Percentiles rank a stretch among this genome's conserved stretches.
Evolutionary conservation across 2,888 invertebrate genomes (phyloP).

Genomic region (Choristoneura rosaceana): DNA sequence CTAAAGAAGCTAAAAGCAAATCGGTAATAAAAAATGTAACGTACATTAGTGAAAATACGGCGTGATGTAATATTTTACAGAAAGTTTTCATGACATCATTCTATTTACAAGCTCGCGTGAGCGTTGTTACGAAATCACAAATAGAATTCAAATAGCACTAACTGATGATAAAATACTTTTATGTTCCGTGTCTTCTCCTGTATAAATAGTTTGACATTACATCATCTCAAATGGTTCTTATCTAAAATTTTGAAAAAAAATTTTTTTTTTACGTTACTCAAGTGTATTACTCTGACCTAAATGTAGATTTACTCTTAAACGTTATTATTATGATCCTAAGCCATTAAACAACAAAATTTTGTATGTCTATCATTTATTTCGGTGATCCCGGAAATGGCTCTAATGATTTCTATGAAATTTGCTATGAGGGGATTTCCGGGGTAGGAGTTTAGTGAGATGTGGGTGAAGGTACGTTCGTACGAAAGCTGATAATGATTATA

Average conservation of each 20-base stretch:
- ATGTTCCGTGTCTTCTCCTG: background rate
- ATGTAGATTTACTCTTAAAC: too few species aligned
- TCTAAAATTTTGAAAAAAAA: background rate
- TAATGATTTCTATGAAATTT: too few species aligned
- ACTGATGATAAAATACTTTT: conserved; percentile 3
- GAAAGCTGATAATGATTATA: too few species aligned
- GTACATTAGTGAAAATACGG: background rate
- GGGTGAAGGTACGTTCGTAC: too few species aligned
- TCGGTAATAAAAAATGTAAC: background rate
- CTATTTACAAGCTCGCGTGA: conserved; percentile 8
- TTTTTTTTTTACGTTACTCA: too few species aligned
- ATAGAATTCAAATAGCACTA: conserved; percentile 8
- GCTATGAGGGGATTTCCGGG: too few species aligned
- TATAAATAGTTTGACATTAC: background rate
- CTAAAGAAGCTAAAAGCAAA: conserved; percentile 22
- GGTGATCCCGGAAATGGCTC: too few species aligned
- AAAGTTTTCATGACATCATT: conserved; percentile 26
- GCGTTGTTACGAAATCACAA: conserved; percentile 7
- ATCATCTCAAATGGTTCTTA: background rate
- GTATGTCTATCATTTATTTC: too few species aligned
- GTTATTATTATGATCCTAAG: too few species aligned
- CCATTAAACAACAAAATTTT: too few species aligned
- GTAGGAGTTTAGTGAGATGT: too few species aligned
- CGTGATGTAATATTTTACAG: conserved; percentile 23
- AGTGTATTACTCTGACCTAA: too few species aligned